phyloP scores from a whole-genome alignment of 2,888 invertebrate species.

The Drosophila multiciliata region DNA sequence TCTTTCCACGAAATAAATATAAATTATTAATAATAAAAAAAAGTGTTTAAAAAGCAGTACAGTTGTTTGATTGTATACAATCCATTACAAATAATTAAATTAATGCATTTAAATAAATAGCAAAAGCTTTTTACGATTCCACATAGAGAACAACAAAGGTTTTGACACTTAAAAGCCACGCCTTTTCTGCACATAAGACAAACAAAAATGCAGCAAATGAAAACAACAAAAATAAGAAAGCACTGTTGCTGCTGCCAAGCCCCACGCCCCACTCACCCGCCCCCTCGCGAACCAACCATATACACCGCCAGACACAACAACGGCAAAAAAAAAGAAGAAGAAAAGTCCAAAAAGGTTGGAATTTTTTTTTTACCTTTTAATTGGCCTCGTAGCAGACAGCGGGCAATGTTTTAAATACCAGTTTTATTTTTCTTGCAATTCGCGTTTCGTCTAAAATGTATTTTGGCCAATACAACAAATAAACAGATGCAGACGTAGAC shows the following conservation, averaged over 20 bases:
- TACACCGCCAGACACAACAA: slow-evolving; percentile 41
- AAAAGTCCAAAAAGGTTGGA: slow-evolving; percentile 31
- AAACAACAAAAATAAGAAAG: slow-evolving; percentile 17
- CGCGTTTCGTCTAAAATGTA: slow-evolving; percentile 42
- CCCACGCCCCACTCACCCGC: background rate
- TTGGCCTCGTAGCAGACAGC: slow-evolving; percentile 23
- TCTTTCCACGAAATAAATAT: background rate
- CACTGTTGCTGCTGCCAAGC: slow-evolving; percentile 26
- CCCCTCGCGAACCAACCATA: slow-evolving; percentile 11
- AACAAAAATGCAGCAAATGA: slow-evolving; percentile 9
- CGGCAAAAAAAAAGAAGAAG: slow-evolving; percentile 18
- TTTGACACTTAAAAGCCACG: slow-evolving; percentile 55
- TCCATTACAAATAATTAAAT: background rate
- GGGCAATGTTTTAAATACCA: slow-evolving; percentile 45
- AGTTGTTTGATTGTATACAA: background rate
- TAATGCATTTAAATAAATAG: slow-evolving; percentile 1
- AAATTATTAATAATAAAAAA: slow-evolving; percentile 2
- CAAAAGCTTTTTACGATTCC: slow-evolving; percentile 29
- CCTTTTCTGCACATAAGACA: slow-evolving; percentile 35
- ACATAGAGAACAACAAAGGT: slow-evolving; percentile 11
- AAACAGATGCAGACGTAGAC: slow-evolving; percentile 36
- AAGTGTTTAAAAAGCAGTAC: background rate
- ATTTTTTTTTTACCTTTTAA: slow-evolving; percentile 31
- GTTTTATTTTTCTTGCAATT: slow-evolving; percentile 57
- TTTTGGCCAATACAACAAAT: slow-evolving; percentile 73